phyloP scores from a whole-genome alignment of 2,888 invertebrate genomes.

The Phorcus lineatus region DNA sequence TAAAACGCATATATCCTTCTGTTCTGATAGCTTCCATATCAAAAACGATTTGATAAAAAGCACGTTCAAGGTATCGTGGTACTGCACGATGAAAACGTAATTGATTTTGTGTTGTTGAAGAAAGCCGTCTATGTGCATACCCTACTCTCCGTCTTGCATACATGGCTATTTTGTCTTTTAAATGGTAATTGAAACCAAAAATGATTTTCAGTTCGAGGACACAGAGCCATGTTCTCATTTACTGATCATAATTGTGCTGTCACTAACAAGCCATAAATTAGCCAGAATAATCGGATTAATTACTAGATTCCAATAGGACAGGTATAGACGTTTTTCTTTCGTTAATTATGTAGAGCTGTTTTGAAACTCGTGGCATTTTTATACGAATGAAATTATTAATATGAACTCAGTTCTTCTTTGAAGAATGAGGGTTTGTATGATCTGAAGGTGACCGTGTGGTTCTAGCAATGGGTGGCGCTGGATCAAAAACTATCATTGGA shows the following conservation, averaged over 20 bases:
- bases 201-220: not conserved
- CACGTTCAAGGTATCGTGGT: not conserved
- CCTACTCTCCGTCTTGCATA: no score
- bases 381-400: no score
- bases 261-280: conserved; percentile 2
- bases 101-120: conserved; percentile 12
- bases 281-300: conserved; percentile 21
- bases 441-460: no score
- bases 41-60: conserved; percentile 13
- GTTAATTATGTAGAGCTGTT: no score
- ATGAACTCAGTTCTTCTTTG: no score
- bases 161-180: conserved; percentile 19
- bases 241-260: not conserved
- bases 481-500: no score
- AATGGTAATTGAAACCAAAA: conserved; percentile 18
- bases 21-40: not conserved
- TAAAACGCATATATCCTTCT: conserved; percentile 9
- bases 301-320: not conserved
- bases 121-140: not conserved
- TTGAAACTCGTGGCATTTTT: no score
- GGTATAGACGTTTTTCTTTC: no score
- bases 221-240: not conserved
- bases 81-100: not conserved
- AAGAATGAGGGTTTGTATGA: no score
- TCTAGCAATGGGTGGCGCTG: no score